Evolutionary conservation across 2,113 vertebrate species (phyloP).

Genomic region (Oncorhynchus gorbuscha): DNA sequence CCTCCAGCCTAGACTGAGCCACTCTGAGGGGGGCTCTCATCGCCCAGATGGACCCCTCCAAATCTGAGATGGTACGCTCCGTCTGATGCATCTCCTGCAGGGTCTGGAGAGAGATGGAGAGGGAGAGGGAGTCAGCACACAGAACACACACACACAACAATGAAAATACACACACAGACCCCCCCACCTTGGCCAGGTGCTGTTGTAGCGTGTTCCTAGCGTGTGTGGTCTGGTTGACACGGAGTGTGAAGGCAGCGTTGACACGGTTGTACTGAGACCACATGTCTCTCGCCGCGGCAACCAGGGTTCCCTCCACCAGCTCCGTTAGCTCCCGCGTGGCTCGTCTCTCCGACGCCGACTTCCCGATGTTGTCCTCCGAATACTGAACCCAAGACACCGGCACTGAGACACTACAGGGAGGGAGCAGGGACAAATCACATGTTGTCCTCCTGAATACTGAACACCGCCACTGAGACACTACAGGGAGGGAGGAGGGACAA

Average conservation of each 20-base stretch:
- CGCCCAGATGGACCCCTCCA: constrained; percentile 59
- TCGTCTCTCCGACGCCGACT: constrained; percentile 60
- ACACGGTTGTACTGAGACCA: constrained; percentile 66
- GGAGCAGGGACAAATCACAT: background rate
- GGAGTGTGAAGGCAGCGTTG: constrained; percentile 64
- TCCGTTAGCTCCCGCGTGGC: constrained; percentile 61
- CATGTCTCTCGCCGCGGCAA: constrained; percentile 57
- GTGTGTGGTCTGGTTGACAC: constrained; percentile 50
- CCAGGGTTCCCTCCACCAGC: constrained; percentile 57
- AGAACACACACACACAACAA: background rate
- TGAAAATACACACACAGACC: background rate
- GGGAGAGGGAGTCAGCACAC: too few species aligned
- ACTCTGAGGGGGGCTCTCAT: background rate
- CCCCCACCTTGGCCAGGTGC: background rate
- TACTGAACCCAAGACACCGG: constrained; percentile 71
- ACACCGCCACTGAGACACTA: too few species aligned
- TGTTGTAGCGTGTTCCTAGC: constrained; percentile 67
- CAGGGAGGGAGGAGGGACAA: too few species aligned
- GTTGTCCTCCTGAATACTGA: too few species aligned
- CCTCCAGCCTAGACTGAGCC: constrained; percentile 51
- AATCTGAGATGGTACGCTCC: constrained; percentile 63
- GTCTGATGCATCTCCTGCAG: constrained; percentile 75
- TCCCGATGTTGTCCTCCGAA: constrained; percentile 68
- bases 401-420: constrained; percentile 54
- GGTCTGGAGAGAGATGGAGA: constrained; percentile 42